Base-by-base conservation (phyloP, 2,888 invertebrate species). In the Stenichneumon culpator region DNA sequence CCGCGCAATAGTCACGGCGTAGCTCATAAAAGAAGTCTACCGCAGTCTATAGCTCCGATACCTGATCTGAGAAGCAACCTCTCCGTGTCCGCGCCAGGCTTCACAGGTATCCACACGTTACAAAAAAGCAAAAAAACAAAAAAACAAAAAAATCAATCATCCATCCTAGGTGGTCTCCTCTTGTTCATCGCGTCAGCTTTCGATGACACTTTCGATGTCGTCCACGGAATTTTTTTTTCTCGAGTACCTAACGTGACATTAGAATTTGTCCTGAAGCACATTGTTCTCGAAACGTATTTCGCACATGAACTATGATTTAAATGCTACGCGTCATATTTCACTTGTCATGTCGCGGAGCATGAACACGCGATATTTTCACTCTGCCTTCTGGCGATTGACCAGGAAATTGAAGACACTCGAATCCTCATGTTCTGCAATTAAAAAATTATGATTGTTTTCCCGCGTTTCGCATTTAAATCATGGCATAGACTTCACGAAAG, bases 1-100 rank as follows among this genome's bases (percentile, higher is more conserved):
- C 95, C 95, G 94, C 95, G 97, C 95, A 98, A 97, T 96, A 96
- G 95, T 95, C 97, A 97, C 95, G 98, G 97, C 95, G 97, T 98
- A 95, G 96, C 96, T 94, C 97, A 97, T 96, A 96, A 96, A 95
- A 96, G 97, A 93, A 96, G 97, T 95, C 96, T 98, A 95, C 97
- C 97, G 95, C 96, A 97, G 95, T 96, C 97, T 94, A 97, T 97
- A 94, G 95, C 95, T 94, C 96, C 97, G 94, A 98, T 98, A 94
- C 98, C 98, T 94, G 97, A 97, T 95, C 96, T 98, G 95, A 96
- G 98, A 94, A 96, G 96, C 94, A 96, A 96, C 93, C 94, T 95
- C 93, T 94, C 93, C 92, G 91, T 93, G 90, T 93, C 93, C 92
- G 93, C 93, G 90, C 94, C 94, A 93, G 94, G 94, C 91, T 94